Evolutionary conservation across 2,888 invertebrate species (phyloP), one percentile per base, ranked within the genome.

Genomic region (Drosophila villosipedis): DNA sequence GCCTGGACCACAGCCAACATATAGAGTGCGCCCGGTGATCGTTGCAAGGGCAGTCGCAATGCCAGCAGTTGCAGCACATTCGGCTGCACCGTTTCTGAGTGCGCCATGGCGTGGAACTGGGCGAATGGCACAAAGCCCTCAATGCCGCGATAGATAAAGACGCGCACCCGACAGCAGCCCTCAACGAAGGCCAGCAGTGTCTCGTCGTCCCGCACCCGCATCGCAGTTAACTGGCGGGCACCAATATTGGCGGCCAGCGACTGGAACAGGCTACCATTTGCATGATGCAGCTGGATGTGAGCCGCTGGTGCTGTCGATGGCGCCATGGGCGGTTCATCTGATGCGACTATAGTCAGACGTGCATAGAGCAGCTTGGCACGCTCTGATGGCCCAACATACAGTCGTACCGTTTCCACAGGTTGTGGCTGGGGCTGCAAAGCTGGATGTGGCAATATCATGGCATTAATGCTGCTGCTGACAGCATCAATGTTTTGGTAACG

Each of bases 131-230:
- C 85, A 76, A 94, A 94, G 0, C 94, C 94, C 73, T 92, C 89
- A 5, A 92, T 83, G 6, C 94, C 94, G 9, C 90, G 91, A 63
- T 94, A 94, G 31, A 82, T 80, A 1, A 92, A 75, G 12, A 93
- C 80, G 4, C 91, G 84, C 19, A 93, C 73, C 0, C 55, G 65
- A 25, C 89, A 84, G 25, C 90, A 89, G 39, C 83, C 81, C 84
- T 95, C 94, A 35, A 94, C 88, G 73, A 94, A 94, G 16, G 93
- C 92, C 22, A 95, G 78, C n/a, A 95, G 80, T 0, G 94, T 94
- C 82, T 94, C 94, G 35, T 94, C 94, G 55, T 47, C 22, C 1
- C 93, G 91, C 25, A 94, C 78, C n/a, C 92, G 89, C 22, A 93
- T 6, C 0, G 90, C 70, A 0, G 87, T 84, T 33, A 95, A 88